Conservation (phyloP, 2,888 invertebrate species). For the Tiliacea citrago region DNA sequence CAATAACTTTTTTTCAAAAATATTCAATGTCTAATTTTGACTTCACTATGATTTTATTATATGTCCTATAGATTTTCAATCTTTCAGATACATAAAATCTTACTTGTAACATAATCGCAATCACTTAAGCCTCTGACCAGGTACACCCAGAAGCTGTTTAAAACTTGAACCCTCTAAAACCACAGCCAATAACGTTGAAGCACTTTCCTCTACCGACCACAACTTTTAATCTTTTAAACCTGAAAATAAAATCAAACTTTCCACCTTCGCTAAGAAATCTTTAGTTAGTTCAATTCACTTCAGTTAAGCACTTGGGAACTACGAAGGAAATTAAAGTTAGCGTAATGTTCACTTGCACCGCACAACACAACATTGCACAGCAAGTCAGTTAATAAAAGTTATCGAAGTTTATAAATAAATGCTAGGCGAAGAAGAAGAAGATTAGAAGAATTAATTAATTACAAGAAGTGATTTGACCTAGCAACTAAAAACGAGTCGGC, state of each 20-base stretch:
- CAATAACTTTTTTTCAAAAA: too few relatives aligned
- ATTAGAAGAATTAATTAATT: too few relatives aligned
- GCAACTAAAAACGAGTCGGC: not conserved
- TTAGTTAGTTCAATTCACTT: constrained; percentile 20
- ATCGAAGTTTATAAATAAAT: not conserved
- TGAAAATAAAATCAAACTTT: constrained; percentile 40
- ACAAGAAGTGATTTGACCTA: not conserved
- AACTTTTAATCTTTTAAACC: constrained; percentile 33
- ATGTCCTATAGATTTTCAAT: too few relatives aligned
- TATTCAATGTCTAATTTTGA: not conserved
- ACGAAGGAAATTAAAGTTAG: constrained; percentile 26
- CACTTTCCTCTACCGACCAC: not conserved
- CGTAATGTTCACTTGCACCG: not conserved
- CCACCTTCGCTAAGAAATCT: constrained; percentile 16
- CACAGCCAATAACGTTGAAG: constrained; percentile 30
- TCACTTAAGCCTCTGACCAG: not conserved
- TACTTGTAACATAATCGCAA: not conserved
- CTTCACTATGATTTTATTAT: too few relatives aligned
- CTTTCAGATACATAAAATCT: not conserved
- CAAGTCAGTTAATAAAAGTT: constrained; percentile 18
- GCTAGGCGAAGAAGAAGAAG: too few relatives aligned
- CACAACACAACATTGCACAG: not conserved
- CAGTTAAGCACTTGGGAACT: constrained; percentile 5
- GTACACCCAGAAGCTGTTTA: not conserved
- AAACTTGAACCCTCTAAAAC: constrained; percentile 1